Percentiles rank a stretch among this genome's conserved stretches.
Evolutionary conservation across 2,888 invertebrate species (phyloP).

Genomic region (Oligia strigilis): DNA sequence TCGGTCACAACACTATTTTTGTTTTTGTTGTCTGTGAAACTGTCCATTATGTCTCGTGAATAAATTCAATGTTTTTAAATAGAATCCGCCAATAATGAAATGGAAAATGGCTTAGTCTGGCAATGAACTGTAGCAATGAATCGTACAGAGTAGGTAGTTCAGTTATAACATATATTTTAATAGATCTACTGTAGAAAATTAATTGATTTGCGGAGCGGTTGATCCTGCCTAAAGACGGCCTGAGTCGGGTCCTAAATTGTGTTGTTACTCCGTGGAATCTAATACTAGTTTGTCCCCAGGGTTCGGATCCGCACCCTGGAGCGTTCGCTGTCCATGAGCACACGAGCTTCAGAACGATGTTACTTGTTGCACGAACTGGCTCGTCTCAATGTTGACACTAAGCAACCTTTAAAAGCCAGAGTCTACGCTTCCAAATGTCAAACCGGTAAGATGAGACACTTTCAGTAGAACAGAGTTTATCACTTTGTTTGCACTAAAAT

Average conservation of each 20-base stretch:
- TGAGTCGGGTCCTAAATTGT: neutral
- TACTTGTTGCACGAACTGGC: slow-evolving; percentile 85
- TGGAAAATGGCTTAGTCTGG: neutral
- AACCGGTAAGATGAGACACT: slow-evolving; percentile 74
- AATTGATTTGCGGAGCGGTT: neutral
- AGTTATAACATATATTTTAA: neutral
- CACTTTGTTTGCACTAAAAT: slow-evolving; percentile 55
- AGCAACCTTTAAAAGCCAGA: slow-evolving; percentile 79
- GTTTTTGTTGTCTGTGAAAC: slow-evolving; percentile 10
- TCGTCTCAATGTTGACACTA: slow-evolving; percentile 81
- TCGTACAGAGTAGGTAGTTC: slow-evolving; percentile 3
- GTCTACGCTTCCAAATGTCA: slow-evolving; percentile 84
- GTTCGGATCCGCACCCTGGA: slow-evolving; percentile 80
- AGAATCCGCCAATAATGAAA: neutral
- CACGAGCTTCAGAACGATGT: slow-evolving; percentile 81
- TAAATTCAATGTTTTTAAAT: slow-evolving; percentile 5
- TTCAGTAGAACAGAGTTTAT: slow-evolving; percentile 50
- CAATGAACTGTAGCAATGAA: slow-evolving; percentile 9
- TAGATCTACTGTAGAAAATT: neutral
- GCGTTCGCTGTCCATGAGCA: slow-evolving; percentile 76
- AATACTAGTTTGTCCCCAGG: slow-evolving; percentile 66
- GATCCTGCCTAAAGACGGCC: neutral
- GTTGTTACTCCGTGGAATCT: neutral
- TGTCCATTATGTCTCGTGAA: neutral
- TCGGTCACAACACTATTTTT: neutral